phyloP scores from a whole-genome alignment of 2,797 vertebrate genomes.

The Enteromius fasciolatus region DNA sequence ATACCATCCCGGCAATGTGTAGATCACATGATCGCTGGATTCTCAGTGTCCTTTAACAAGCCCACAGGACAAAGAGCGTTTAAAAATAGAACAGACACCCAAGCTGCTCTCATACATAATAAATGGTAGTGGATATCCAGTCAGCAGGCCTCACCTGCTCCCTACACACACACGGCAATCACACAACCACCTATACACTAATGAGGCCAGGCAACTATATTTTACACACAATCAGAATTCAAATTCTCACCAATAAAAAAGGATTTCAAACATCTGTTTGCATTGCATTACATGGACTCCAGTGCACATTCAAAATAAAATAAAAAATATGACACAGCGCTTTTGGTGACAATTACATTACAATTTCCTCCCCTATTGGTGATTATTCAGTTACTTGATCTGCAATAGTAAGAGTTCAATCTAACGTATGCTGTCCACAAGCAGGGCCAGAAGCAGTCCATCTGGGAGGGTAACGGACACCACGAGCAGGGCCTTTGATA shows the following conservation, averaged over 20 bases:
- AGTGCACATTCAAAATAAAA: background rate
- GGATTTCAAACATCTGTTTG: background rate
- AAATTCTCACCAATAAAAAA: background rate
- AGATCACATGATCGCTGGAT: constrained; percentile 39
- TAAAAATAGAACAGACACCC: constrained; percentile 76
- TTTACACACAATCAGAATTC: constrained; percentile 5
- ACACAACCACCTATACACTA: constrained; percentile 4
- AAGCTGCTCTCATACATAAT: constrained; percentile 74
- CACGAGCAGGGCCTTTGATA: constrained; percentile 26
- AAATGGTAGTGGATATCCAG: constrained; percentile 64
- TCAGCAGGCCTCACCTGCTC: constrained; percentile 55
- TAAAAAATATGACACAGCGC: background rate
- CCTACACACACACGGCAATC: constrained; percentile 12
- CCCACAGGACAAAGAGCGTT: constrained; percentile 65
- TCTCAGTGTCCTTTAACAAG: constrained; percentile 54
- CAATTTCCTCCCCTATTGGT: background rate
- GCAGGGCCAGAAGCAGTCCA: constrained; percentile 25
- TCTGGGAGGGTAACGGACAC: constrained; percentile 37
- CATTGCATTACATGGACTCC: background rate
- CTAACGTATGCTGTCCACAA: constrained; percentile 27
- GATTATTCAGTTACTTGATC: constrained; percentile 27
- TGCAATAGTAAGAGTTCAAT: constrained; percentile 9
- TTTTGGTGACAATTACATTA: background rate
- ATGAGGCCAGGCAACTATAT: constrained; percentile 12
- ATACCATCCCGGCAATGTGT: constrained; percentile 25